Conservation (phyloP, 2,797 vertebrate species). For the Scyliorhinus canicula region DNA sequence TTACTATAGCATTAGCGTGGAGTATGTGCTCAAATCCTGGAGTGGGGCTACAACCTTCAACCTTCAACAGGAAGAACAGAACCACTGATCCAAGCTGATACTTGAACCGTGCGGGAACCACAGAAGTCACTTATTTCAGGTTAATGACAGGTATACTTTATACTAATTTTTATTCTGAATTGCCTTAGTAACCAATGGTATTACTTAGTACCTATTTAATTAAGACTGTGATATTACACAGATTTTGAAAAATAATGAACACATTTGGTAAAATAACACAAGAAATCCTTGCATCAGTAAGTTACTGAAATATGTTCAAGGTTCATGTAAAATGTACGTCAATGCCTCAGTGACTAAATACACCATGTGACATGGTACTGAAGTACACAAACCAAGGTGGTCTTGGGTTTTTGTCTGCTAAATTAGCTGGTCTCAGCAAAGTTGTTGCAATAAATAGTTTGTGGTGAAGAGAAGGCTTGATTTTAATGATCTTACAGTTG, state of each 20-base stretch:
- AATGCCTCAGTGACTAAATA: background rate
- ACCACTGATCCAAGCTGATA: background rate
- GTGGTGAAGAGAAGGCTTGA: background rate
- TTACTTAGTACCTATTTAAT: background rate
- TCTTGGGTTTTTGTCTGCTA: background rate
- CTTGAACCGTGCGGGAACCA: background rate
- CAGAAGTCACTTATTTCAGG: background rate
- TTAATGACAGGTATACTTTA: background rate
- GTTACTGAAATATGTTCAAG: background rate
- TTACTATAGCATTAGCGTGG: background rate
- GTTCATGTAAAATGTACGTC: background rate
- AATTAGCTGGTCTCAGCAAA: background rate
- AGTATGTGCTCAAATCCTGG: background rate
- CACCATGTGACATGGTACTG: too few species aligned
- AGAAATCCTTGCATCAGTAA: background rate
- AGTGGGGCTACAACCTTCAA: background rate
- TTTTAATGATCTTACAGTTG: background rate
- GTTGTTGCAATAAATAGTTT: too few species aligned
- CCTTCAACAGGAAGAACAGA: background rate
- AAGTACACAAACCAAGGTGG: background rate
- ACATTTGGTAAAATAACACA: background rate
- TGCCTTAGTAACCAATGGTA: background rate
- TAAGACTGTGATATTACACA: background rate
- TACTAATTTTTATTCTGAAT: background rate
- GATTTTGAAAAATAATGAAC: background rate